phyloP scores from a whole-genome alignment of 2,797 vertebrate genomes.

The Morelia viridis region DNA sequence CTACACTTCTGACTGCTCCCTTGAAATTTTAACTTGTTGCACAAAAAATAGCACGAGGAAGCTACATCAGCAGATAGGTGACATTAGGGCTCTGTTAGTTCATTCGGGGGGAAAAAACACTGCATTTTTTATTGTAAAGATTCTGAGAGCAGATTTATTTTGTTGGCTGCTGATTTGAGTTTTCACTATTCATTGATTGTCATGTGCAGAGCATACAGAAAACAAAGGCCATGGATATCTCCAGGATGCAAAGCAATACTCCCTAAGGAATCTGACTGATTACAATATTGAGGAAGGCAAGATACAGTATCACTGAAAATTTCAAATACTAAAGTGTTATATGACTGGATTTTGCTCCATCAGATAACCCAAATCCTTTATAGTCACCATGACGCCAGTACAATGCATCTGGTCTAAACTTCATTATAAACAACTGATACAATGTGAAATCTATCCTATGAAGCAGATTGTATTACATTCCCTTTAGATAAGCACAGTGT shows the following conservation, averaged over 20 bases:
- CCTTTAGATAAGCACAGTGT: constrained; percentile 26
- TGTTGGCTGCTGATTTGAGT: background rate
- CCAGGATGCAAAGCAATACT: constrained; percentile 14
- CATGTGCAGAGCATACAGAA: constrained; percentile 1
- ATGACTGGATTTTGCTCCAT: background rate
- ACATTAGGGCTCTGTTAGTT: background rate
- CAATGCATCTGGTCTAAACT: constrained; percentile 16
- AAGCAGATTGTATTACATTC: constrained; percentile 34
- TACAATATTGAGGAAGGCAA: background rate
- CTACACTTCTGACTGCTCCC: background rate
- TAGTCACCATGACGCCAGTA: constrained; percentile 26
- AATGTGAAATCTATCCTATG: constrained; percentile 16
- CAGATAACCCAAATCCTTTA: constrained; percentile 30
- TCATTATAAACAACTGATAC: constrained; percentile 34
- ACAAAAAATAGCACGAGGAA: background rate
- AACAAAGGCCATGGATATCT: background rate
- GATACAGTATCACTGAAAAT: constrained; percentile 14
- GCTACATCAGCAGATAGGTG: background rate
- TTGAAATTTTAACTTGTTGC: background rate
- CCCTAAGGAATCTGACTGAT: constrained; percentile 9
- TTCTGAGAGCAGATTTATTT: constrained; percentile 4
- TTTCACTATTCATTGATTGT: background rate
- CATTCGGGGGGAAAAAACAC: background rate
- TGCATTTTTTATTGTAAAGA: constrained; percentile 9
- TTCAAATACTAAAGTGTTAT: constrained; percentile 20